Percentiles rank a stretch among this genome's conserved stretches.
Evolutionary conservation across 2,113 vertebrate species (phyloP).

Genomic region (Perca schrenkii): DNA sequence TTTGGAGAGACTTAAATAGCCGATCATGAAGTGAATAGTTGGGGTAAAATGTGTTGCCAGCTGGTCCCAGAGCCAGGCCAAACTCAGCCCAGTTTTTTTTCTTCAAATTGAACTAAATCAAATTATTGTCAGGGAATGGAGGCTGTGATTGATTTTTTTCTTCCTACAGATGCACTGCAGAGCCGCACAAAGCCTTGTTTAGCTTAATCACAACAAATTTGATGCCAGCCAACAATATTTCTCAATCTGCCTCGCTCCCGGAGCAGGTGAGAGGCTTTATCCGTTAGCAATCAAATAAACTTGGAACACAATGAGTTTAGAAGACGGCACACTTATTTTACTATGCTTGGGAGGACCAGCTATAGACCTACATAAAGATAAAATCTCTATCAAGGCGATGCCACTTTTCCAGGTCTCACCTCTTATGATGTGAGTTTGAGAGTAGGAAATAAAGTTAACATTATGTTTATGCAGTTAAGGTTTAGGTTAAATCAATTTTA

Average conservation of each 20-base stretch:
- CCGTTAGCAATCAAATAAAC: constrained; percentile 37
- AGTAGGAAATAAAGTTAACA: background rate
- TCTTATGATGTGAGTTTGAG: background rate
- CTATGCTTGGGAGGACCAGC: background rate
- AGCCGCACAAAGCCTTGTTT: constrained; percentile 68
- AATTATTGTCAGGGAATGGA: constrained; percentile 75
- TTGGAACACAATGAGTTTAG: background rate
- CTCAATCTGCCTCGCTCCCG: constrained; percentile 43
- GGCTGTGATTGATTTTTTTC: constrained; percentile 80
- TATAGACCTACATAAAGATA: background rate
- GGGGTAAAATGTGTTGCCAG: constrained; percentile 69
- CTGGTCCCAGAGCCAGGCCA: constrained; percentile 54
- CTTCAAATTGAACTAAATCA: constrained; percentile 79
- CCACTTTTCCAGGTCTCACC: background rate
- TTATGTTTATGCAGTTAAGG: background rate
- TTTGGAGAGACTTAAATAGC: constrained; percentile 19
- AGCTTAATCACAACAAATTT: constrained; percentile 78
- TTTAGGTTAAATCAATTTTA: background rate
- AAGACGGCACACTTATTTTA: background rate
- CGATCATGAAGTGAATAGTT: constrained; percentile 24
- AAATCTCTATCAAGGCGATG: background rate
- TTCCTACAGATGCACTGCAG: constrained; percentile 64
- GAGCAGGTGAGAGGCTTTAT: constrained; percentile 60
- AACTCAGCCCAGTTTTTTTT: constrained; percentile 66
- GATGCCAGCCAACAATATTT: constrained; percentile 62